Evolutionary conservation across 2,888 invertebrate species (phyloP).

Genomic region (Amphimallon solstitiale): DNA sequence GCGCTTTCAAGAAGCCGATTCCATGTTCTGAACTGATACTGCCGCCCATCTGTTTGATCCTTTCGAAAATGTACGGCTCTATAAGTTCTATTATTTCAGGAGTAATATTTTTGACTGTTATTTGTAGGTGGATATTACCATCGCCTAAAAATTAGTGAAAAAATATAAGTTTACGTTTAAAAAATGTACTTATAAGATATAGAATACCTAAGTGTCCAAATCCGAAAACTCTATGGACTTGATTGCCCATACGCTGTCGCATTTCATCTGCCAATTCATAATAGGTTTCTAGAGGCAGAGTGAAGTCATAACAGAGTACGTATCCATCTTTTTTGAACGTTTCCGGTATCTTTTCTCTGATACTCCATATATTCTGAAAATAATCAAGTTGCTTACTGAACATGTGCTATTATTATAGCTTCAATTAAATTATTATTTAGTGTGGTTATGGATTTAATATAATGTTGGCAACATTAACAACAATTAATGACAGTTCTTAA

Average conservation of each 20-base stretch:
- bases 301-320: constrained; percentile 95
- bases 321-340: constrained; percentile 84
- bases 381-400: too few relatives aligned
- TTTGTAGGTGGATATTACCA: constrained; percentile 94
- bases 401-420: too few relatives aligned
- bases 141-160: constrained; percentile 73
- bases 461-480: too few relatives aligned
- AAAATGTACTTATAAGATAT: neutral
- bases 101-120: constrained; percentile 76
- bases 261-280: constrained; percentile 85
- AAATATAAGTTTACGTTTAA: neutral
- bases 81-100: constrained; percentile 72
- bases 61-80: constrained; percentile 94
- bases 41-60: constrained; percentile 81
- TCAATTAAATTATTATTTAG: too few relatives aligned
- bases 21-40: constrained; percentile 98
- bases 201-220: constrained; percentile 92
- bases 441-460: too few relatives aligned
- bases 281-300: constrained; percentile 83
- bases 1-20: constrained; percentile 87
- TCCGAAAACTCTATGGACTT: constrained; percentile 76
- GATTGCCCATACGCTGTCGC: constrained; percentile 71
- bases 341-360: constrained; percentile 87
- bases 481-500: too few relatives aligned
- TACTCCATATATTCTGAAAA: constrained; percentile 74